These are phyloP conservation scores for Platycheirus rosarum DNA, from an alignment of 2,888 invertebrate species.

Conservation along the genomic window DNA sequence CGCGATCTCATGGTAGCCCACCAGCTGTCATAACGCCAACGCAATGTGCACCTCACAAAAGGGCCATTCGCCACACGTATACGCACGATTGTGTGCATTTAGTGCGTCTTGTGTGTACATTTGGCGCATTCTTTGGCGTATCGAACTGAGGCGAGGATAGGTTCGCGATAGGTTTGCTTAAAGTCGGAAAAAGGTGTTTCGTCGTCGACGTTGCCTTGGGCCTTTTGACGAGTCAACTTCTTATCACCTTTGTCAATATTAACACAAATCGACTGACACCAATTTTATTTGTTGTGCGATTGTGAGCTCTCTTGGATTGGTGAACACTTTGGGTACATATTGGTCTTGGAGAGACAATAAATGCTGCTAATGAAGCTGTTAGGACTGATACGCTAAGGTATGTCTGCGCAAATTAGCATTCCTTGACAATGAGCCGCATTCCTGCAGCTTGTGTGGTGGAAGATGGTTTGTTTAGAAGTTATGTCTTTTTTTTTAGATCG, in stretches of 20 bases:
- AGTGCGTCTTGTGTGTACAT: conserved; percentile 53
- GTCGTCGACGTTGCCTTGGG: conserved; percentile 32
- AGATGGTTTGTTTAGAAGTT: conserved; percentile 6
- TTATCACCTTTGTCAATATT: conserved; percentile 72
- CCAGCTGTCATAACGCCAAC: conserved; percentile 70
- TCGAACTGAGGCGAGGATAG: conserved; percentile 46
- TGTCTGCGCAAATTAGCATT: conserved; percentile 64
- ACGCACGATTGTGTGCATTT: conserved; percentile 10
- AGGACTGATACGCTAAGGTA: conserved; percentile 56
- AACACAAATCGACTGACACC: conserved; percentile 73
- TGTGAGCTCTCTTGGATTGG: conserved; percentile 37
- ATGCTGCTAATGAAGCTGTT: conserved; percentile 69
- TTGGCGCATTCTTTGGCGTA: conserved; percentile 72
- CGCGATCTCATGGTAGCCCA: conserved; percentile 22
- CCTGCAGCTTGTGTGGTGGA: neutral
- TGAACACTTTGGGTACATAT: conserved; percentile 7
- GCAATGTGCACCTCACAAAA: conserved; percentile 36
- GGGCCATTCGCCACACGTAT: conserved; percentile 45
- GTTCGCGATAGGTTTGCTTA: conserved; percentile 64
- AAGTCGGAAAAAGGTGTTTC: neutral
- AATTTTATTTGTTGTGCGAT: conserved; percentile 67
- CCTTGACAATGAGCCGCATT: conserved; percentile 7
- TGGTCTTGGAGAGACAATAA: conserved; percentile 54
- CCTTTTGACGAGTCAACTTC: conserved; percentile 42
- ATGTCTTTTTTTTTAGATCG: conserved; percentile 66